A percentile compares a stretch with the other conserved stretches of the same genome.
Evolutionary conservation across 2,888 invertebrate species (phyloP).

Genomic region (Diplazon laetatorius): DNA sequence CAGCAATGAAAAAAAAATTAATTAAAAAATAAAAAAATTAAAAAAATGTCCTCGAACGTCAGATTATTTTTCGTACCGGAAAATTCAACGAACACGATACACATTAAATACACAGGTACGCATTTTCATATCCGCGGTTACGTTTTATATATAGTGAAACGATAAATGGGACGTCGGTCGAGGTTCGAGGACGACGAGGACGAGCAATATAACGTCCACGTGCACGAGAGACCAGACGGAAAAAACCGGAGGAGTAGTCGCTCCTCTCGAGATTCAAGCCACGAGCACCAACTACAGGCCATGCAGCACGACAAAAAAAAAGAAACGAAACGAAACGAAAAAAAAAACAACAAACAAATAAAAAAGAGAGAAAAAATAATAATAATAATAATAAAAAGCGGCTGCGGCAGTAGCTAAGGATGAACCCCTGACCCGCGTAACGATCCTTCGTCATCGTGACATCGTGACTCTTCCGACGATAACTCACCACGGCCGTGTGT

Average conservation of each 20-base stretch:
- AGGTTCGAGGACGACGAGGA: constrained; percentile 15
- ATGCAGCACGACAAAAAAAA: too few species aligned
- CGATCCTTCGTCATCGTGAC: constrained; percentile 62
- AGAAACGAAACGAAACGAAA: neutral
- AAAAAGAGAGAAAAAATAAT: constrained; percentile 13
- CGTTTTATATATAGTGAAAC: too few species aligned
- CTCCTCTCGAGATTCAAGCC: constrained; percentile 4
- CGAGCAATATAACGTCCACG: neutral
- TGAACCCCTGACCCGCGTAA: constrained; percentile 52
- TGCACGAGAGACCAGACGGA: neutral
- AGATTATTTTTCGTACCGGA: too few species aligned
- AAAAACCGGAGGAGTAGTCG: constrained; percentile 13
- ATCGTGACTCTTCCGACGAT: constrained; percentile 46
- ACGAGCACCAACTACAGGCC: too few species aligned
- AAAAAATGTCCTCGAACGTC: too few species aligned
- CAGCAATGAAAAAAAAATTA: too few species aligned
- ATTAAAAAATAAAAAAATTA: too few species aligned
- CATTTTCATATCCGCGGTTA: too few species aligned
- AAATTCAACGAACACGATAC: too few species aligned
- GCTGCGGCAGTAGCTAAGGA: neutral
- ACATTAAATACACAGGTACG: too few species aligned
- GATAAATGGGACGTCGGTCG: too few species aligned
- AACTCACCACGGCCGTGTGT: constrained; percentile 32
- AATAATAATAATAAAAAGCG: neutral
- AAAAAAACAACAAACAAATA: neutral